A percentile compares a stretch with the other conserved stretches of the same genome.
These are phyloP conservation scores for Platerodrilus igneus DNA, from an alignment of 2,888 invertebrate species.

Conservation along the genomic window DNA sequence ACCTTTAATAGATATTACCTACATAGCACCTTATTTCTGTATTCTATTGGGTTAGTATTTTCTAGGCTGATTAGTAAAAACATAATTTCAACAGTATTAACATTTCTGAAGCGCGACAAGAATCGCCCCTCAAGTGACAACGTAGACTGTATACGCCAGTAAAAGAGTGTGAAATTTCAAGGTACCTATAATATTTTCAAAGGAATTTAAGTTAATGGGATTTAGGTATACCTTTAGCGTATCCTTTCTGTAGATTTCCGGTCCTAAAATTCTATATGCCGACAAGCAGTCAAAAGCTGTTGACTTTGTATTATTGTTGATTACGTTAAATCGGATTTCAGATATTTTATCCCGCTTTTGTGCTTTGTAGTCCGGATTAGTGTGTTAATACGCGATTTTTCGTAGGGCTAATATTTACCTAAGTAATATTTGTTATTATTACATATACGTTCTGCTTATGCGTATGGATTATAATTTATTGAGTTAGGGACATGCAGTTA, in stretches of 20 bases:
- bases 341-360: conserved; percentile 6
- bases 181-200: conserved; percentile 14
- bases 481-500: conserved; percentile 26
- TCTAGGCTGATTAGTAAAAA: no score
- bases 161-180: conserved; percentile 10
- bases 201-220: conserved; percentile 15
- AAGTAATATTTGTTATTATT: conserved; percentile 18
- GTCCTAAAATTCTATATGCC: conserved; percentile 9
- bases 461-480: conserved; percentile 28
- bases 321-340: conserved; percentile 17
- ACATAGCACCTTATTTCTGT: no score
- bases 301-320: conserved; percentile 13
- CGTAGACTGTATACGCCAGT: no score
- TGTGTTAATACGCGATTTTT: conserved; percentile 11
- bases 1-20: no score
- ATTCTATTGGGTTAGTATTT: no score
- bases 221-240: conserved; percentile 2
- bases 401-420: conserved; percentile 15
- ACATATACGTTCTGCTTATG: conserved; percentile 25
- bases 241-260: conserved; percentile 19
- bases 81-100: no score
- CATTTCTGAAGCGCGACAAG: no score
- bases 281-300: conserved; percentile 5
- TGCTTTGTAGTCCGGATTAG: conserved; percentile 8
- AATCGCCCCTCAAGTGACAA: no score